Conservation (phyloP, 2,797 vertebrate species). For the Tinamus major region DNA sequence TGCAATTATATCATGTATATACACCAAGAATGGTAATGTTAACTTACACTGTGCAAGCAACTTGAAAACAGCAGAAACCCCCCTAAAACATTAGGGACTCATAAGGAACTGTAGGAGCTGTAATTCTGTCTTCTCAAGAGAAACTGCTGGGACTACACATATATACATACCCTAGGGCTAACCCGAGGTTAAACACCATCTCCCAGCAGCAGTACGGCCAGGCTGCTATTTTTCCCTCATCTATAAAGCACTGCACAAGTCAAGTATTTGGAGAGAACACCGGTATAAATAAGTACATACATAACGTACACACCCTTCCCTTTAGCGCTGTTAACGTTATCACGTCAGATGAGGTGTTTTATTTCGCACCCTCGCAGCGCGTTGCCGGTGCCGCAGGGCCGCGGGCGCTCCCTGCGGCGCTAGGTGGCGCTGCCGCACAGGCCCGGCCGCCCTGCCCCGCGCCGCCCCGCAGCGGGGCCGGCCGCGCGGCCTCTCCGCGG, state of each 20-base stretch:
- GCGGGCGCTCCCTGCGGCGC: no score
- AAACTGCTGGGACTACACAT: neutral
- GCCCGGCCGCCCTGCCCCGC: no score
- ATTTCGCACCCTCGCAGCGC: no score
- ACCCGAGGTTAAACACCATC: neutral
- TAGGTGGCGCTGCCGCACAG: conserved; percentile 73
- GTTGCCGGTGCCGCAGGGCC: no score
- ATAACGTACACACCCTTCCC: neutral
- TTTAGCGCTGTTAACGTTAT: neutral
- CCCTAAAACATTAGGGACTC: neutral
- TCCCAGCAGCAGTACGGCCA: neutral
- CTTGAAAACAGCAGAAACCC: neutral
- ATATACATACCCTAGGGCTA: neutral
- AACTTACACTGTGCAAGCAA: neutral
- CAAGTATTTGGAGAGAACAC: neutral
- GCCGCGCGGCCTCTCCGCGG: no score
- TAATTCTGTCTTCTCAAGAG: neutral
- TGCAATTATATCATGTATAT: neutral
- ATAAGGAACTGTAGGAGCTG: neutral
- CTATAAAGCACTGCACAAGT: neutral
- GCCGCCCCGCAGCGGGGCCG: no score
- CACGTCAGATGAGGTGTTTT: neutral
- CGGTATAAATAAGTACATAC: neutral
- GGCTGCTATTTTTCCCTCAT: neutral
- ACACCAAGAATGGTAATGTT: neutral